Conservation (phyloP, 2,797 vertebrate genomes). For the Sternarchorhynchus goeldii region DNA sequence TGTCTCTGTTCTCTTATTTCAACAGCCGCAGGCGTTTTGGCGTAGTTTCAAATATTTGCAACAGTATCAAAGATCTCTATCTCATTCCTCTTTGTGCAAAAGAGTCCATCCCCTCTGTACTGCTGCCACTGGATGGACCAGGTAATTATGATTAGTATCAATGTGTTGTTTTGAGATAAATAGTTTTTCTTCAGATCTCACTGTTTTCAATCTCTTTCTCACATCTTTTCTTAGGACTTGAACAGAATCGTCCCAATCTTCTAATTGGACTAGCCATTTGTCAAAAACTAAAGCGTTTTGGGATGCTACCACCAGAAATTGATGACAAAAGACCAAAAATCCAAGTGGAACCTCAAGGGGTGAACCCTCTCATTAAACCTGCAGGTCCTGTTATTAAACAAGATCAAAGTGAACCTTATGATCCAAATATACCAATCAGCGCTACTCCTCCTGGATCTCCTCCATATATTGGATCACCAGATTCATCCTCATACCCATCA, state of each 20-base stretch:
- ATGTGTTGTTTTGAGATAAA: background rate
- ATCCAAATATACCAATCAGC: slow-evolving; percentile 72
- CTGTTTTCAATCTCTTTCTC: background rate
- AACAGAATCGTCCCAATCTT: slow-evolving; percentile 89
- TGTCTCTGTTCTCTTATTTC: slow-evolving; percentile 98
- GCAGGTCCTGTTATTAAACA: slow-evolving; percentile 77
- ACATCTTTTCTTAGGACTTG: slow-evolving; percentile 81
- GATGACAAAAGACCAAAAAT: slow-evolving; percentile 84
- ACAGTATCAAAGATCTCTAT: slow-evolving; percentile 95
- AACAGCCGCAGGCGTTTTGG: slow-evolving; percentile 97
- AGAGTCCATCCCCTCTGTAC: slow-evolving; percentile 88
- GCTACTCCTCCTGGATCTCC: slow-evolving; percentile 80
- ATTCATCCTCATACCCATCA: slow-evolving; percentile 70
- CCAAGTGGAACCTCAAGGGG: slow-evolving; percentile 76
- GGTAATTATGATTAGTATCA: slow-evolving; percentile 69
- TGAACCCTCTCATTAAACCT: slow-evolving; percentile 64
- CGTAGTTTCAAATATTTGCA: slow-evolving; percentile 92
- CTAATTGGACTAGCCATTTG: slow-evolving; percentile 92
- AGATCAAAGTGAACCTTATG: slow-evolving; percentile 74
- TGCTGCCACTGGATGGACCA: slow-evolving; percentile 95
- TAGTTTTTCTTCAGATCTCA: background rate
- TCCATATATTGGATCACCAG: slow-evolving; percentile 70
- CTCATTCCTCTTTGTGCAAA: slow-evolving; percentile 92
- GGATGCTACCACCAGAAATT: slow-evolving; percentile 67
- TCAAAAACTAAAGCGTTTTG: slow-evolving; percentile 86